A percentile compares a stretch with the other conserved stretches of the same genome.
phyloP scores from a whole-genome alignment of 2,888 invertebrate genomes.

The Oligia latruncula region DNA sequence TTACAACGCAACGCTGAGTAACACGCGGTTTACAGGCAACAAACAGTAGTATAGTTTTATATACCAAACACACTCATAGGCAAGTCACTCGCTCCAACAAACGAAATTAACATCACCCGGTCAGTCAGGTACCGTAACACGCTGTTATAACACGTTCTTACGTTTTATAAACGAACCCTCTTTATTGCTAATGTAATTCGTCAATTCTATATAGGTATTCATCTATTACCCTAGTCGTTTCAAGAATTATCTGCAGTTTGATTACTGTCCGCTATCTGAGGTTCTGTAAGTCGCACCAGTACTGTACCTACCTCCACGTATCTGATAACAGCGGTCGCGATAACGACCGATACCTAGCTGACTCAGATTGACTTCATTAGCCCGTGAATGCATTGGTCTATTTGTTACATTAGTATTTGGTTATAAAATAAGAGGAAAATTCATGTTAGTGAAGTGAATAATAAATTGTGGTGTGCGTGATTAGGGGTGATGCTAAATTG shows the following conservation, averaged over 20 bases:
- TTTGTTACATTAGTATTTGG: slow-evolving; percentile 30
- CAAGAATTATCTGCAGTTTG: slow-evolving; percentile 42
- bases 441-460: slow-evolving; percentile 40
- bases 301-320: slow-evolving; percentile 70
- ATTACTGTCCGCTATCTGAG: slow-evolving; percentile 50
- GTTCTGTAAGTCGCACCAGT: slow-evolving; percentile 48
- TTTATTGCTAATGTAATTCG: slow-evolving; percentile 1
- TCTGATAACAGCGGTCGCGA: slow-evolving; percentile 85
- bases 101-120: slow-evolving; percentile 5
- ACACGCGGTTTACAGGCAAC: slow-evolving; percentile 11
- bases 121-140: slow-evolving; percentile 26
- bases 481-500: slow-evolving; percentile 12
- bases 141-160: slow-evolving; percentile 14
- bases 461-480: slow-evolving; percentile 25
- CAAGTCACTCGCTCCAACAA: slow-evolving; percentile 11
- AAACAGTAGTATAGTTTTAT: slow-evolving; percentile 36
- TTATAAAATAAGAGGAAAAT: slow-evolving; percentile 33
- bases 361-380: slow-evolving; percentile 79
- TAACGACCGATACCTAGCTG: slow-evolving; percentile 82
- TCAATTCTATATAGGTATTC: background rate
- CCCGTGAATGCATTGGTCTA: slow-evolving; percentile 62
- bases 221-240: slow-evolving; percentile 7
- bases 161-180: background rate
- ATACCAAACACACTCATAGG: slow-evolving; percentile 8
- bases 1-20: slow-evolving; percentile 12